Evolutionary conservation across 2,888 invertebrate species (phyloP), one percentile per base, ranked within the genome.

Genomic region (Alsophila aescularia): DNA sequence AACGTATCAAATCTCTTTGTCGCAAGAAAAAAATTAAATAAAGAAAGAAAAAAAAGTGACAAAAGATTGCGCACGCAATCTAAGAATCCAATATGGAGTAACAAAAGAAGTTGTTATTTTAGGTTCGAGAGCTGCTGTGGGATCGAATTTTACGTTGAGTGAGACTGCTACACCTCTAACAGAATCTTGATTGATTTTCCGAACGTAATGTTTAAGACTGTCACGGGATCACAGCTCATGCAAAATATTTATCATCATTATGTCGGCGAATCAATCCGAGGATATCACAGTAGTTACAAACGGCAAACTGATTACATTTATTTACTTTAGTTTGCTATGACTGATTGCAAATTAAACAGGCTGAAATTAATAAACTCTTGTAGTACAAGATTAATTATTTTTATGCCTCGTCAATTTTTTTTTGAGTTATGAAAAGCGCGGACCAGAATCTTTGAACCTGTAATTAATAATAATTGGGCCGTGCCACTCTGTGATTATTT

Each of bases 61-160:
- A 87, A 89, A 79, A 75, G 79, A 73, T 69, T 77, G 77, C 72
- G 76, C 73, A 81, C 82, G 87, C 87, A 88, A 90, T 88, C 84
- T 73, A 60, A 77, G 78, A 81, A 86, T 85, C 77, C 85, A 85
- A 88, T 85, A 85, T 83, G 75, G 65, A 67, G 59, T 66, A 52
- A 83, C 79, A 85, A 86, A 73, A 69, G 71, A 66, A 64, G 66
- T 67, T 87, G 87, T 89, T 90, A 87, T 88, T 88, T 87, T 89
- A 86, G 83, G 83, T 70, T 68, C 59, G 64, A 70, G 73, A 75
- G 73, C 77, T 77, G 71, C 77, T 77, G 81, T 71, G 76, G 69
- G 76, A 76, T 67, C 51, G 54, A 73, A 77, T 78, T 77, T 73
- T 63, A 60, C 66, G 75, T 77, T 77, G 72, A 79, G 67, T 67